Evolutionary conservation across 1,140 invertebrate species (phyloP).

Genomic region (Zaprionus nigranus): DNA sequence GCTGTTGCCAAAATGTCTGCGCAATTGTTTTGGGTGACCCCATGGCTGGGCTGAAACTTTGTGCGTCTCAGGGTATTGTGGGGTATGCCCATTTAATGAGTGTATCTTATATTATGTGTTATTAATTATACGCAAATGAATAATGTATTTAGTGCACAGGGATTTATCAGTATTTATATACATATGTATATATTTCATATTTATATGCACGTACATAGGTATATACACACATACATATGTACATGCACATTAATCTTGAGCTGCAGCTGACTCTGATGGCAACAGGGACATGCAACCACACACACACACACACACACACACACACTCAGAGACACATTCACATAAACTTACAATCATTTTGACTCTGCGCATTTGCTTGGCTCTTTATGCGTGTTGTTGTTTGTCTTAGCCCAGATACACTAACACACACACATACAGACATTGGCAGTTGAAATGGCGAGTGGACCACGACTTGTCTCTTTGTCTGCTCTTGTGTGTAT

Average conservation of each 20-base stretch:
- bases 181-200: too few species aligned
- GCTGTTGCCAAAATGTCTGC: conserved; percentile 74
- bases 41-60: conserved; percentile 68
- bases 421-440: conserved; percentile 12
- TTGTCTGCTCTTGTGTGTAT: conserved; percentile 47
- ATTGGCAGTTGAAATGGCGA: background rate
- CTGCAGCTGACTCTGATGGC: background rate
- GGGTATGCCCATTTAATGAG: background rate
- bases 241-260: background rate
- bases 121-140: too few species aligned
- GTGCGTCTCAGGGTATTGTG: conserved; percentile 17
- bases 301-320: background rate
- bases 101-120: conserved; percentile 13
- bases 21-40: conserved; percentile 63
- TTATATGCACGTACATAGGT: too few species aligned
- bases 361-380: conserved; percentile 39
- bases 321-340: background rate
- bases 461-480: conserved; percentile 39
- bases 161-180: too few species aligned
- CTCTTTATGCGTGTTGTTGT: conserved; percentile 42
- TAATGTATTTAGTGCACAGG: too few species aligned
- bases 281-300: background rate
- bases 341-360: conserved; percentile 17
- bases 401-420: conserved; percentile 29
- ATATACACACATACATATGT: too few species aligned